Evolutionary conservation across 2,113 vertebrate species (phyloP).

Genomic region (Aegypius monachus): DNA sequence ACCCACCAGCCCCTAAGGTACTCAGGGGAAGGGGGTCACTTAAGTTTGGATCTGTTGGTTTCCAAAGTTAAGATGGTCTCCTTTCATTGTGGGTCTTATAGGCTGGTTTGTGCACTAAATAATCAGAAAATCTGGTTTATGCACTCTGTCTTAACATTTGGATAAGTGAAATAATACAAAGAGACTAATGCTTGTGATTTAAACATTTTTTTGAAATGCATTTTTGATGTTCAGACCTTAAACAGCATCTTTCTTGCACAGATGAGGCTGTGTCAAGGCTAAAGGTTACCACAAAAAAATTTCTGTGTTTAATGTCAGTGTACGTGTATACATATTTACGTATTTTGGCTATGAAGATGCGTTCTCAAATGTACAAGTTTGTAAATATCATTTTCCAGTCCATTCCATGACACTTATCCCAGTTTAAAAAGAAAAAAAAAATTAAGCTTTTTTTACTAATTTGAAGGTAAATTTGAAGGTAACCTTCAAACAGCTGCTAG

Average conservation of each 20-base stretch:
- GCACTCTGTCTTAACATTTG: neutral
- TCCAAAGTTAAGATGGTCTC: neutral
- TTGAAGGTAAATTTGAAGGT: neutral
- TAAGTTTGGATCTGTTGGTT: neutral
- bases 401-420: neutral
- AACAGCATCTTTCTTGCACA: neutral
- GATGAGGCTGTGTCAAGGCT: neutral
- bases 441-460: neutral
- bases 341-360: neutral
- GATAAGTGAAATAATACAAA: neutral
- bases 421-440: neutral
- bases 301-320: neutral
- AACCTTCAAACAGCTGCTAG: neutral
- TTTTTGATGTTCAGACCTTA: neutral
- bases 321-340: neutral
- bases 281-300: neutral
- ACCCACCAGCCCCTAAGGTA: neutral
- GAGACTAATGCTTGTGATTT: neutral
- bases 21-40: neutral
- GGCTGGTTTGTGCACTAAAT: neutral
- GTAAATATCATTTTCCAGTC: neutral
- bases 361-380: neutral
- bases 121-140: neutral
- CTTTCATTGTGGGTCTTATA: neutral
- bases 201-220: rapidly evolving